A percentile compares a stretch with the other conserved stretches of the same genome.
phyloP scores from a whole-genome alignment of 2,797 vertebrate species.

The Remorina albescens region DNA sequence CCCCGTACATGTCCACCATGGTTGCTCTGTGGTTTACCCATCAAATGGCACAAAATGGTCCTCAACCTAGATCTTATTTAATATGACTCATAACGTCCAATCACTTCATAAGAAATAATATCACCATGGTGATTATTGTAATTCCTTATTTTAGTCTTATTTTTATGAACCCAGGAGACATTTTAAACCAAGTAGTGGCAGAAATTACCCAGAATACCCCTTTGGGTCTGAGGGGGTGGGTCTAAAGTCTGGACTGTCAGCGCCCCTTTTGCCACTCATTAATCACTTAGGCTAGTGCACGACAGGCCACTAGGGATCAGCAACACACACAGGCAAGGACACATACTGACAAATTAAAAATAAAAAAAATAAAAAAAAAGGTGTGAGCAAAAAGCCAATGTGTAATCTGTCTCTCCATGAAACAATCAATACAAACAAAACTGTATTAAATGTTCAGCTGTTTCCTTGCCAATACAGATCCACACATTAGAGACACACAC shows the following conservation, averaged over 20 bases:
- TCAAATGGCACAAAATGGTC: no score
- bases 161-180: slow-evolving; percentile 38
- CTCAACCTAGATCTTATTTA: background rate
- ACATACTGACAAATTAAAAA: slow-evolving; percentile 14
- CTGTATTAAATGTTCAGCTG: slow-evolving; percentile 38
- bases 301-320: slow-evolving; percentile 38
- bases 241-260: slow-evolving; percentile 64
- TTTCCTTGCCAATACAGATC: slow-evolving; percentile 42
- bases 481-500: slow-evolving; percentile 24
- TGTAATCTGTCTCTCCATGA: slow-evolving; percentile 19
- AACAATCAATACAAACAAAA: slow-evolving; percentile 41
- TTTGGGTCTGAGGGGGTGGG: slow-evolving; percentile 27
- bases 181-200: slow-evolving; percentile 65
- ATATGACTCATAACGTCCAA: background rate
- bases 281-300: slow-evolving; percentile 71
- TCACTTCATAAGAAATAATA: no score
- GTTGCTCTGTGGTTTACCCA: no score
- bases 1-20: no score
- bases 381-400: slow-evolving; percentile 35
- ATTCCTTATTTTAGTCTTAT: slow-evolving; percentile 6
- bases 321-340: slow-evolving; percentile 6
- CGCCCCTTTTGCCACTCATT: slow-evolving; percentile 67
- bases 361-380: no score
- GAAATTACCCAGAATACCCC: slow-evolving; percentile 67
- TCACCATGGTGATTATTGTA: background rate